phyloP scores from a whole-genome alignment of 2,797 vertebrate species.

The Artibeus jamaicensis region DNA sequence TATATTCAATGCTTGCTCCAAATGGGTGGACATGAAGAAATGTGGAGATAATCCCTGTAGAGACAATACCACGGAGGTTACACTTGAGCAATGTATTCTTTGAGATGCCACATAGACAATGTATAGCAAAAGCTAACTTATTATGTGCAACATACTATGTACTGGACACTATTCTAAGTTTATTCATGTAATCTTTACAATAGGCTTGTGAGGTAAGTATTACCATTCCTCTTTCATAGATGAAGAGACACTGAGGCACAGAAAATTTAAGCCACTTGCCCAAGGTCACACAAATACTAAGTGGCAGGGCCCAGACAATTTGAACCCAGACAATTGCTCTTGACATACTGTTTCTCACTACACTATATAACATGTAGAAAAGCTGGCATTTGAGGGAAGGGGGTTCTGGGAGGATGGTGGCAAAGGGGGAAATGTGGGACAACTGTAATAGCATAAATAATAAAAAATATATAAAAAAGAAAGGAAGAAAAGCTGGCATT shows the following conservation, averaged over 20 bases:
- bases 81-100: not conserved
- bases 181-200: slow-evolving; percentile 5
- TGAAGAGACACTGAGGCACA: not conserved
- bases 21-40: slow-evolving; percentile 96
- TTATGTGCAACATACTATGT: not conserved
- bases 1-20: slow-evolving; percentile 95
- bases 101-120: not conserved
- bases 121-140: not conserved
- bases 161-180: not conserved
- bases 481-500: slow-evolving; percentile 19
- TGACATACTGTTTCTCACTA: not conserved
- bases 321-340: not conserved
- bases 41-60: slow-evolving; percentile 93
- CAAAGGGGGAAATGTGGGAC: too few relatives aligned
- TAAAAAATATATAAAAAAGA: too few relatives aligned
- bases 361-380: not conserved
- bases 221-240: not conserved
- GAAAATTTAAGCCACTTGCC: not conserved
- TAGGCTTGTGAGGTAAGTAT: not conserved
- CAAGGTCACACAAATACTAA: not conserved
- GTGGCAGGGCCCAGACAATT: not conserved
- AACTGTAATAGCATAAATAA: too few relatives aligned
- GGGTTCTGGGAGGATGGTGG: too few relatives aligned
- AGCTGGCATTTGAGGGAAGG: not conserved
- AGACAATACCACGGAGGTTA: slow-evolving; percentile 67